Percentiles rank a stretch among this genome's conserved stretches.
Evolutionary conservation across 1,140 invertebrate genomes (phyloP).

Genomic region (Lanistes nyassanus): DNA sequence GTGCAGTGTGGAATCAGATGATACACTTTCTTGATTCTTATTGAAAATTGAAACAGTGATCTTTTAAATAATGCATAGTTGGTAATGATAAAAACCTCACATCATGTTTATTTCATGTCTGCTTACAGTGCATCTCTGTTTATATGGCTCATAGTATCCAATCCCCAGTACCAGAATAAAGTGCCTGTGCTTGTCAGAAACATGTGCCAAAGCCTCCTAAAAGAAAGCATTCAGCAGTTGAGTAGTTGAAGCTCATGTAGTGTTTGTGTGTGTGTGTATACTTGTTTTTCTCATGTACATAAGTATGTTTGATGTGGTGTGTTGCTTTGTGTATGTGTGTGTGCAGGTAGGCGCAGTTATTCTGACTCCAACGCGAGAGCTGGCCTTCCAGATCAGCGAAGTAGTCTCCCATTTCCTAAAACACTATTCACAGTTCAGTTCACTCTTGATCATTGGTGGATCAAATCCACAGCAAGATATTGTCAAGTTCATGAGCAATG

Average conservation of each 20-base stretch:
- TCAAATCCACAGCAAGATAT: slow-evolving; percentile 78
- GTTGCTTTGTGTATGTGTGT: slow-evolving; percentile 11
- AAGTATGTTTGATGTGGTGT: background rate
- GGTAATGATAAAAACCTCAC: no score
- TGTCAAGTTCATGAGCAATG: slow-evolving; percentile 74
- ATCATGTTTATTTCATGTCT: no score
- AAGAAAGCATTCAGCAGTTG: no score
- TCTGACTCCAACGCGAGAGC: slow-evolving; percentile 92
- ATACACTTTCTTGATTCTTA: no score
- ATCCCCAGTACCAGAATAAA: no score
- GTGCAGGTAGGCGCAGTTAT: slow-evolving; percentile 81
- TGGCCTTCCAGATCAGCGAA: slow-evolving; percentile 88
- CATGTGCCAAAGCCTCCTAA: no score
- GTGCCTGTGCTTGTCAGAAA: no score
- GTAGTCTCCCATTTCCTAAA: slow-evolving; percentile 76
- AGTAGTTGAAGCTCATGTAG: background rate
- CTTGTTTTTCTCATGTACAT: background rate
- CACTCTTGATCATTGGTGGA: slow-evolving; percentile 83
- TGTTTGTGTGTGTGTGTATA: background rate
- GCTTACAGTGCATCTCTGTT: no score
- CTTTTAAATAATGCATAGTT: no score
- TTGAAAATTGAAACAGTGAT: no score
- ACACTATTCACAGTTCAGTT: slow-evolving; percentile 63
- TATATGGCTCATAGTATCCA: no score
- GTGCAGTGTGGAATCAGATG: background rate